Conservation (phyloP, 2,113 vertebrate species). For the Pogona vitticeps region DNA sequence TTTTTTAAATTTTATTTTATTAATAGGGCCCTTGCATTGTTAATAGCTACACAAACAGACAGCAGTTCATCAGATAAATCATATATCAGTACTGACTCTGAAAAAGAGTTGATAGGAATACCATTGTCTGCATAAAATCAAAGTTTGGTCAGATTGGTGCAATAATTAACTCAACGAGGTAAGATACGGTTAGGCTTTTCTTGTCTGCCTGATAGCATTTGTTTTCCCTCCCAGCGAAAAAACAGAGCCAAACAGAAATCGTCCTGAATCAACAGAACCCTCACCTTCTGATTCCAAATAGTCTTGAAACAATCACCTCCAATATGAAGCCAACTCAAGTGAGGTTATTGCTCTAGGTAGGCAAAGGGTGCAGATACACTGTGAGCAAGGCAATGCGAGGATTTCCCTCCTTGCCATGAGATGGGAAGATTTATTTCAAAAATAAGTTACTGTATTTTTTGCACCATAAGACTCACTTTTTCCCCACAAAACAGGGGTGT, state of each 20-base stretch:
- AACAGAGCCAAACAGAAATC: neutral
- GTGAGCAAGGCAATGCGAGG: no score
- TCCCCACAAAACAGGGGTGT: no score
- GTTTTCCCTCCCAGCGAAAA: neutral
- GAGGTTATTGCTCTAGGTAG: neutral
- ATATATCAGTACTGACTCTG: neutral
- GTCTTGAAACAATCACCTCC: neutral
- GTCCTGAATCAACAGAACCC: neutral
- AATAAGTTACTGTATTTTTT: no score
- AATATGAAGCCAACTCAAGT: no score
- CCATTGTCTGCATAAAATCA: neutral
- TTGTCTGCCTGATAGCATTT: no score
- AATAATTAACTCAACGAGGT: neutral
- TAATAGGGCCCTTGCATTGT: neutral
- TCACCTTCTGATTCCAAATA: neutral
- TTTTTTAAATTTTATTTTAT: no score
- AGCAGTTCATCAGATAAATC: neutral
- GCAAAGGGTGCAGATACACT: no score
- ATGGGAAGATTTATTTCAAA: no score
- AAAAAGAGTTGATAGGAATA: neutral
- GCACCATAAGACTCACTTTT: no score
- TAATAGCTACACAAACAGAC: no score
- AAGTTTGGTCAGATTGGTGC: no score
- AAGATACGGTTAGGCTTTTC: neutral
- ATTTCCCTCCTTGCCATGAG: no score